Evolutionary conservation across 2,113 vertebrate genomes (phyloP), one percentile per base, ranked within the genome.

Genomic region (Merops nubicus): DNA sequence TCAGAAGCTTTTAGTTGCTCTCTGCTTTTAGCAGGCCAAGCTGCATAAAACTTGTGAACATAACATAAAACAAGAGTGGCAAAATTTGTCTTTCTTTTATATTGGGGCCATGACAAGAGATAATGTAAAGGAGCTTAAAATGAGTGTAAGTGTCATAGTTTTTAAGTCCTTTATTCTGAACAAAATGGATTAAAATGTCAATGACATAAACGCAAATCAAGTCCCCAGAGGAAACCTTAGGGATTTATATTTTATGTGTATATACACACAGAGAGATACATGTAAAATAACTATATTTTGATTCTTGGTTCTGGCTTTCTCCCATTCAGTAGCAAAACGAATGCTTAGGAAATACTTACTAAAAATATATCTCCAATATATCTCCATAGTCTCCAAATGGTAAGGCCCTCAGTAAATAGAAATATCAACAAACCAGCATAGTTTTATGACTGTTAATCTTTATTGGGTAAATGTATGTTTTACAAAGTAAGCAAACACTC

Each of bases 381-480:
- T 53, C 10, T 20, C 26, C 8, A 0, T 54, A 36, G 18, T 72
- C 56, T 95, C 33, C 36, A 89, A 50, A 62, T 34, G 31, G 12
- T 65, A 42, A 68, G 15, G 25, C 73, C 22, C 20, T 82, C 62
- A 13, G 14, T 60, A 74, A 88, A 78, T 40, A 63, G 1, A 65
- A 6, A 53, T 77, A 57, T 16, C 33, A 91, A 82, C 15, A 84
- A 59, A 63, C 7, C 5, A 85, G 31, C 77, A 51, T 50, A 89
- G 34, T 72, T 90, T 93, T 93, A 64, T 91, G n/a, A 91, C 60
- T 91, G 67, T 91, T 85, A 56, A 25, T 70, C 48, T 97, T 98
- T 96, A 98, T 97, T 97, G 79, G 64, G 50, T 96, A 96, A 94
- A 89, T 95, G 82, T 81, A 73, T 47, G 9, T 72, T 82, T 96